Percentiles rank a stretch among this genome's conserved stretches.
These are phyloP conservation scores for Allophyes oxyacanthae DNA, from an alignment of 2,888 invertebrate species.

Conservation along the genomic window DNA sequence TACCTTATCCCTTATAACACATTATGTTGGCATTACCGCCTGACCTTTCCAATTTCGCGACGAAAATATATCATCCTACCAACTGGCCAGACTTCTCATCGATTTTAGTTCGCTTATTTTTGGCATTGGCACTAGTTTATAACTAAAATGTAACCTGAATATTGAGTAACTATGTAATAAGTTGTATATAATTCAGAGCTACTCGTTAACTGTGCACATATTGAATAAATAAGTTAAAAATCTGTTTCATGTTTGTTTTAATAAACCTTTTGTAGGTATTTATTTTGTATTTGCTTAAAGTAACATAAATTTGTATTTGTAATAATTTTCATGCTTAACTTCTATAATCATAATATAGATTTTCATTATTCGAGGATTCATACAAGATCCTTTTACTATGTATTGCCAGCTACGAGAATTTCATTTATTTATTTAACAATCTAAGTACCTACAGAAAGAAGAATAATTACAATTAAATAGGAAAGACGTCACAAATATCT, in stretches of 20 bases:
- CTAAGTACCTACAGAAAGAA: no score
- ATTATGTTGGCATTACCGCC: conserved; percentile 20
- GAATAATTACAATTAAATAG: no score
- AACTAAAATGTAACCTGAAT: conserved; percentile 61
- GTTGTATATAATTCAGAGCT: conserved; percentile 81
- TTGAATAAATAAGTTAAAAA: conserved; percentile 79
- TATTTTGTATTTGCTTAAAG: no score
- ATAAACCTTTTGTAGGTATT: not conserved
- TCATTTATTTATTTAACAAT: no score
- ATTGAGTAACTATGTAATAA: conserved; percentile 62
- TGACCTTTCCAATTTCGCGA: conserved; percentile 40
- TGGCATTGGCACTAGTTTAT: conserved; percentile 38
- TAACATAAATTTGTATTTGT: no score
- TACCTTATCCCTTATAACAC: conserved; percentile 1
- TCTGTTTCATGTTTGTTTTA: conserved; percentile 55
- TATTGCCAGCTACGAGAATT: no score
- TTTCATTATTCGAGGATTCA: no score
- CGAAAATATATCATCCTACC: conserved; percentile 36
- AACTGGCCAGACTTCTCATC: conserved; percentile 32
- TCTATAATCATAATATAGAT: no score
- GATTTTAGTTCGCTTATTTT: conserved; percentile 48
- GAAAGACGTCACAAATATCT: no score
- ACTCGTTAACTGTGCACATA: conserved; percentile 89
- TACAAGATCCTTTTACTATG: no score
- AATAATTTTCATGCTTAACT: no score